Evolutionary conservation across 2,797 vertebrate genomes (phyloP), one percentile per base, ranked within the genome.

Genomic region (Falco naumanni): DNA sequence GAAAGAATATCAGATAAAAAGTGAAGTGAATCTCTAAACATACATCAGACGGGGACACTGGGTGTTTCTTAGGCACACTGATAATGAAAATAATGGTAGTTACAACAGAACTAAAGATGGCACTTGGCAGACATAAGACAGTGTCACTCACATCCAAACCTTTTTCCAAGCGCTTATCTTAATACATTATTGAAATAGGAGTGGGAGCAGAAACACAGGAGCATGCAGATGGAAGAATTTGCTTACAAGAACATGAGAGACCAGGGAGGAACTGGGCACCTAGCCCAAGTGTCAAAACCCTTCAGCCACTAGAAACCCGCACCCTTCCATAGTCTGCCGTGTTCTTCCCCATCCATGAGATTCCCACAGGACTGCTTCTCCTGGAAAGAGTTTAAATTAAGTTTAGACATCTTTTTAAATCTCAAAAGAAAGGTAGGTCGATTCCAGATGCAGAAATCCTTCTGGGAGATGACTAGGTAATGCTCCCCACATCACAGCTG

Each of bases 1-100:
- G 8, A 63, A 87, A 63, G 8, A 77, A n/a, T 17, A 51, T 1
- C 12, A 63, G 16, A 22, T 34, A 48, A 68, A 72, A 69, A 15
- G 3, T 33, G 2, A 78, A 60, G 13, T 53, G 4, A 18, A 9
- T 50, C 26, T 65, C 50, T 65, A 59, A 75, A 72, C 1, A 9
- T 25, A 39, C 0, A 13, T 51, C 20, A 74, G 72, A 63, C 4
- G 31, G 0, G 7, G 12, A 41, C 14, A 15, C 5, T 13, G 3
- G 1, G 4, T 64, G 4, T 41, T 48, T 66, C n/a, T 64, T 24
- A 57, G 3, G 21, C 15, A 25, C 17, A 22, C 2, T 31, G 17
- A 59, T 47, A 76, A 57, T 26, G 8, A 57, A 92, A 76, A 50
- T 6, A 41, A 33, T 0, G 1, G 10, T 26, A 37, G 15, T 13